Evolutionary conservation across 92 coral and sea anemone genomes (phyloP), one percentile per base, ranked within the genome.

Genomic region (Siderastrea siderea): DNA sequence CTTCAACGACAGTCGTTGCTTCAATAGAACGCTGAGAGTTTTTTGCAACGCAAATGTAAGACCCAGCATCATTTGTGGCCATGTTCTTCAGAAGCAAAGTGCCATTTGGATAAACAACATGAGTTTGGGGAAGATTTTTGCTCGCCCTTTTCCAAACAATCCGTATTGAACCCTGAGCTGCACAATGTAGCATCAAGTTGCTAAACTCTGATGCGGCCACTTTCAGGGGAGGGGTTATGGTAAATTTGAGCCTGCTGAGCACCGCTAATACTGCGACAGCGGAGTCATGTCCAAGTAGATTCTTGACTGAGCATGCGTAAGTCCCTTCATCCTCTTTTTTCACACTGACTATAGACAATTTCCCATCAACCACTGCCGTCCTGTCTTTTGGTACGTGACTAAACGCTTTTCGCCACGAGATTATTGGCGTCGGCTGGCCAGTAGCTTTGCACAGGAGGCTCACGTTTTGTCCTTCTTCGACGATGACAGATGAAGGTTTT

Each of bases 161-260:
- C 0, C 0, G 38, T 26, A 26, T 26, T 26, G 38, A 26, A 26
- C 38, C 38, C 38, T 26, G 6, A 45, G 51, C 68, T 10, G 53
- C 6, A 68, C 87, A 83, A 19, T 76, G 79, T 71, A 79, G 15
- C 38, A 45, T 2, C 15, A 70, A 17, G 64, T 11, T 72, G 61
- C 6, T 43, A 6, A n/a, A 57, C 2, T 3, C 46, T 13, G 12
- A 14, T 54, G 19, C 80, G 5, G 17, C 19, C 1, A 55, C 3
- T 4, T 46, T 51, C 47, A 14, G 50, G 49, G 80, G 79, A 53
- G 79, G 79, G 11, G 47, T 26, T 26, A 26, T 0, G 0, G 38
- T 26, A 26, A 26, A 26, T 26, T 26, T 26, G 38, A 26, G 38
- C 38, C 38, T 26, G 38, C 38, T 26, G 0, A 26, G 38, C 38